Evolutionary conservation across 1,140 invertebrate species (phyloP).

Genomic region (Drosophila persimilis): DNA sequence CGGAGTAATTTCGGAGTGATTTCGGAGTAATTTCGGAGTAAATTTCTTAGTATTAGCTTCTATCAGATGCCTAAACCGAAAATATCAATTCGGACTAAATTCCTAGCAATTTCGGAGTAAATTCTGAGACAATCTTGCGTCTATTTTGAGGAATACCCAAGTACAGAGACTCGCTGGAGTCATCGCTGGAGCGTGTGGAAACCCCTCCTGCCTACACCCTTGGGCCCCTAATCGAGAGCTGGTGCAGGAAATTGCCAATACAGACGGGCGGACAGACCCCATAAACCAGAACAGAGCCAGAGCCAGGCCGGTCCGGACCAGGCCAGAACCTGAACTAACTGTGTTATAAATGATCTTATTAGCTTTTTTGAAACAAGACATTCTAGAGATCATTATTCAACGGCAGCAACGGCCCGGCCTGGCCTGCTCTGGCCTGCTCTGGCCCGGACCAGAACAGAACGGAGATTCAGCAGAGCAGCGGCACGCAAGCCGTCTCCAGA

Average conservation of each 20-base stretch:
- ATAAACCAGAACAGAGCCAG: slow-evolving; percentile 5
- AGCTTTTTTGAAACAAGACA: slow-evolving; percentile 81
- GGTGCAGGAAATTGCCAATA: slow-evolving; percentile 58
- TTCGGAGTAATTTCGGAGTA: too few species aligned
- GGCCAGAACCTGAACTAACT: slow-evolving; percentile 67
- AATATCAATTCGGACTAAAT: too few species aligned
- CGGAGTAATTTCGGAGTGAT: too few species aligned
- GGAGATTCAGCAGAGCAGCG: slow-evolving; percentile 34
- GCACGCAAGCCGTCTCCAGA: slow-evolving; percentile 43
- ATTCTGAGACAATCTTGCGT: too few species aligned
- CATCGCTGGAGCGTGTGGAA: not conserved
- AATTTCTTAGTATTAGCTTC: too few species aligned
- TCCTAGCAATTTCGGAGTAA: too few species aligned
- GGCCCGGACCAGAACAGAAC: slow-evolving; percentile 15
- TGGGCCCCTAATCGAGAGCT: slow-evolving; percentile 19
- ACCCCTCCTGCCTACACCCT: slow-evolving; percentile 3
- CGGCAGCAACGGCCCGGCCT: slow-evolving; percentile 10
- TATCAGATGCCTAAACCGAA: too few species aligned
- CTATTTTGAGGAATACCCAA: too few species aligned
- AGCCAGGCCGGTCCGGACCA: not conserved
- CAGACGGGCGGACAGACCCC: slow-evolving; percentile 30
- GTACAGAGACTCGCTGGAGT: too few species aligned
- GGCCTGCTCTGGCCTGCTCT: not conserved
- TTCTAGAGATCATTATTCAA: slow-evolving; percentile 79
- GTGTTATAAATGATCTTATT: slow-evolving; percentile 82